Evolutionary conservation across 2,888 invertebrate species (phyloP), one percentile per base, ranked within the genome.

Genomic region (Drosophila multiciliata): DNA sequence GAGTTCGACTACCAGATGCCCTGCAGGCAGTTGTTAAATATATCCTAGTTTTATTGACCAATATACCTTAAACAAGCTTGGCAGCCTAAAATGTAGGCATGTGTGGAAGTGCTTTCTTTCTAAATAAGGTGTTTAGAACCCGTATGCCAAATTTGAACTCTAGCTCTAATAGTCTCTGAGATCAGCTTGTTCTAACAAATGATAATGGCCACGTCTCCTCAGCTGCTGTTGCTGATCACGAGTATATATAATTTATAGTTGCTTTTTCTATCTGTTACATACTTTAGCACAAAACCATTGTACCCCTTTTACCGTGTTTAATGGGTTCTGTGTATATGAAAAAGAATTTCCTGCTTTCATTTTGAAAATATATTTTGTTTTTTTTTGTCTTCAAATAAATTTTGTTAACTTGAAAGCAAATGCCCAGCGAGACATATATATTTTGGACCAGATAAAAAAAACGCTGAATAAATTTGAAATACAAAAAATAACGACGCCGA

Each of bases 401-500:
- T 45, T 50, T 42, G 33, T 35, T 17, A 32, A 48, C 33, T 61
- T 66, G 58, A 59, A 82, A 69, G 61, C 36, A 58, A 73, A 74
- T 73, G 73, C 75, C 65, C 45, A 66, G 66, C 79, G 53, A 82
- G 69, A 83, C 82, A 73, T 67, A 83, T 68, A 75, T 78, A 65
- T 75, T 66, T 55, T 53, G 66, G 17, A 33, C 53, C 65, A 75
- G 66, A 76, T 62, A 42, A 45, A 54, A 49, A 60, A 38, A 60
- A 53, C 15, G 52, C 50, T 62, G 33, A 69, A 63, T 63, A 45
- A 68, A 66, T 62, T 69, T 32, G 38, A 35, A 55, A 62, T 54
- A 58, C 57, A 52, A 75, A 73, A 84, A 73, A 75, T 64, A 73
- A 57, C 15, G 8, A 49, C 68, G 75, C 8, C 76, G 82, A 79